Conservation (phyloP, 2,888 invertebrate species). For the Dryadula phaetusa region DNA sequence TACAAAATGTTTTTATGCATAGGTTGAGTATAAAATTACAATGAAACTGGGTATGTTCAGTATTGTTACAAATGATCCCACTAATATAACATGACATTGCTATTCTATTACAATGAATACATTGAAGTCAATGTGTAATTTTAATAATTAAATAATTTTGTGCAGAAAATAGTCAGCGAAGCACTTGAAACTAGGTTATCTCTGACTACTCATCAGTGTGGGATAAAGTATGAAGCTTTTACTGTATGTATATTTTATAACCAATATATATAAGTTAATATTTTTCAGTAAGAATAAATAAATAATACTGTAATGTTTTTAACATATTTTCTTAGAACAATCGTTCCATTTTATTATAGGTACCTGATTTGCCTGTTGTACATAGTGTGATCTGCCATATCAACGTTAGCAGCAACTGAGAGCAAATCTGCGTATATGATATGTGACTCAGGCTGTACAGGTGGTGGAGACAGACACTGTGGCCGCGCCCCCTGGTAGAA, state of each 20-base stretch:
- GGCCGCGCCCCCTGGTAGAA: conserved; percentile 93
- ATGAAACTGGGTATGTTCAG: conserved; percentile 14
- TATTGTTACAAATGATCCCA: conserved; percentile 1
- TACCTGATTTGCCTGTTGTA: conserved; percentile 89
- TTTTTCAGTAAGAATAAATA: not conserved
- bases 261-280: not conserved
- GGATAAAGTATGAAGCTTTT: no score
- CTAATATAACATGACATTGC: conserved; percentile 17
- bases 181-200: no score
- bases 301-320: not conserved
- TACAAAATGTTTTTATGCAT: conserved; percentile 18
- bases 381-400: conserved; percentile 76
- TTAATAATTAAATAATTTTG: no score
- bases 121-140: not conserved
- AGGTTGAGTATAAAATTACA: not conserved
- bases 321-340: not conserved
- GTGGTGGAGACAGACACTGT: conserved; percentile 86
- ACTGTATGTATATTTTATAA: not conserved
- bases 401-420: conserved; percentile 73
- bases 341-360: conserved; percentile 36
- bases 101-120: not conserved
- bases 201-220: no score
- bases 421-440: conserved; percentile 73
- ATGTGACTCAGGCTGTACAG: conserved; percentile 76
- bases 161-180: no score